Evolutionary conservation across 92 coral and sea anemone genomes (phyloP).

Genomic region (Parazoanthus darwini): DNA sequence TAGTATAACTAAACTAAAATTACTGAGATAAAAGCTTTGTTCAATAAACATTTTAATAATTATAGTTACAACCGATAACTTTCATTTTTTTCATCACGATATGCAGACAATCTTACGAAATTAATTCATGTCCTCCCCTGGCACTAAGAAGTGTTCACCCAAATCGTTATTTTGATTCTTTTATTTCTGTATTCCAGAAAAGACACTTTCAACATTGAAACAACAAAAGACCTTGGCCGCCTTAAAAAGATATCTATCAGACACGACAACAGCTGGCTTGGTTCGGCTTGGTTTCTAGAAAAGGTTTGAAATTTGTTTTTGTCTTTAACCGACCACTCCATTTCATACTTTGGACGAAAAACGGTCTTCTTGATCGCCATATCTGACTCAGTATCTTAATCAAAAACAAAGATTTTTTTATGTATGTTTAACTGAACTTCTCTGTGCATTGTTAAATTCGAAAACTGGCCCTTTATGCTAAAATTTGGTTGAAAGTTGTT

Average conservation of each 20-base stretch:
- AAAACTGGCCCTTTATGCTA: too few species aligned
- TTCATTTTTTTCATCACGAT: background rate
- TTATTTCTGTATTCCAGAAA: slow-evolving; percentile 35
- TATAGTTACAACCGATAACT: too few species aligned
- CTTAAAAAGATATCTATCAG: slow-evolving; percentile 73
- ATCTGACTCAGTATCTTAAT: background rate
- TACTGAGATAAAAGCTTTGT: too few species aligned
- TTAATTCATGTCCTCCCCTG: background rate
- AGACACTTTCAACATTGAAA: slow-evolving; percentile 67
- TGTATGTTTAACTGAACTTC: background rate
- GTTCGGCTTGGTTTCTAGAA: slow-evolving; percentile 95
- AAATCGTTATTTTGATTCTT: too few species aligned
- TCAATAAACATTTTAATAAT: too few species aligned
- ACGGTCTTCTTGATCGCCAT: background rate
- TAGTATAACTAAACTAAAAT: too few species aligned
- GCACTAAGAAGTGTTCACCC: background rate
- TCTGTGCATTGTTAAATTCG: background rate
- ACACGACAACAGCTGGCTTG: slow-evolving; percentile 95
- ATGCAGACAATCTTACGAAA: background rate
- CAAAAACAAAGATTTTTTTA: too few species aligned
- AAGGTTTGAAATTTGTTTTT: slow-evolving; percentile 57
- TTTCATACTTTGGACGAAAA: too few species aligned
- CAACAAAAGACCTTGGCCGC: slow-evolving; percentile 65
- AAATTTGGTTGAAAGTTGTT: too few species aligned
- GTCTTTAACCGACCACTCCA: background rate